Conservation (phyloP, 2,113 vertebrate species). For the Zonotrichia leucophrys region DNA sequence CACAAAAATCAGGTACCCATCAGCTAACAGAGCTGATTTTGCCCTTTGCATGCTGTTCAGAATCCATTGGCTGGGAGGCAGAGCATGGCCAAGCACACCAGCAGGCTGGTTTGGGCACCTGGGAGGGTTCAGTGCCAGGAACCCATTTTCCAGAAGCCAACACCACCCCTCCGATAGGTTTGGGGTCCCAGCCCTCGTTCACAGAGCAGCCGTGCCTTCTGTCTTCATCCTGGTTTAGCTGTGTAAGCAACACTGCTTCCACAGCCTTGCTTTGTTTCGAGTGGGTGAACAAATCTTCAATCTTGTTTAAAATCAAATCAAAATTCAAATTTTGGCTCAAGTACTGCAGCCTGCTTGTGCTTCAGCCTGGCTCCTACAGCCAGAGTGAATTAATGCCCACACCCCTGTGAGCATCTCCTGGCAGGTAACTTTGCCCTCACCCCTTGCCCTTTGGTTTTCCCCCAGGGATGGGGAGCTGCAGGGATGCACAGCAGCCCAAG, state of each 20-base stretch:
- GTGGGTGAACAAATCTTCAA: neutral
- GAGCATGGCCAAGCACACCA: neutral
- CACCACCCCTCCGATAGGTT: neutral
- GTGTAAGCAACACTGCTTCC: neutral
- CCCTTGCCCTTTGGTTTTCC: neutral
- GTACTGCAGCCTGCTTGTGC: neutral
- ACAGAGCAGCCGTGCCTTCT: neutral
- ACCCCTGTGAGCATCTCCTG: neutral
- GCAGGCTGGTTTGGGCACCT: neutral
- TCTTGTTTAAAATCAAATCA: neutral
- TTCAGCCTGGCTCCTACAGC: neutral
- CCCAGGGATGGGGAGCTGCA: fast-evolving
- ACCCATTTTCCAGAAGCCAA: neutral
- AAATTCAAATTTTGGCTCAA: neutral
- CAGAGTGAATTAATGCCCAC: neutral
- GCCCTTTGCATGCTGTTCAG: neutral
- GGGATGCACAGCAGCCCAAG: neutral
- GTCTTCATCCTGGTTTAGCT: neutral
- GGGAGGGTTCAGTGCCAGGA: neutral
- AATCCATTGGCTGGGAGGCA: fast-evolving
- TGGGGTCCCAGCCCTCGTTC: fast-evolving
- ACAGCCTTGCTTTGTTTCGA: neutral
- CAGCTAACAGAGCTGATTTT: neutral
- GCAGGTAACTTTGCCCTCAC: neutral
- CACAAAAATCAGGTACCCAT: neutral